These are phyloP conservation scores for Cheirogaleus medius DNA, from an alignment of 2,113 vertebrate genomes.

Conservation along the genomic window DNA sequence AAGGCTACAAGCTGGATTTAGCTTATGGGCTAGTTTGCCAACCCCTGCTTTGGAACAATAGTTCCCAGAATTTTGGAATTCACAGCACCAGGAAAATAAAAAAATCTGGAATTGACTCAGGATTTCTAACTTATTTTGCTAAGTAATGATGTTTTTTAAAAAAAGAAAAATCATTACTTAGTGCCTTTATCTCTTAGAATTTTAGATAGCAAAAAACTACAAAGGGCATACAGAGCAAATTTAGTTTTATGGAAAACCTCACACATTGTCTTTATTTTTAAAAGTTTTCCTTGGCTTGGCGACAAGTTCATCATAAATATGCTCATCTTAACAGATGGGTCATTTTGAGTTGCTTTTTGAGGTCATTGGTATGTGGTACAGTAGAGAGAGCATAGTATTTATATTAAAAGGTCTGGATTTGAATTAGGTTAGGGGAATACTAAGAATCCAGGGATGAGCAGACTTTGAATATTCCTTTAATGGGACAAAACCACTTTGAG, in stretches of 20 bases:
- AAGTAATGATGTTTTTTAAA: neutral
- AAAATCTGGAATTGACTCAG: neutral
- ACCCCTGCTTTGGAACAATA: neutral
- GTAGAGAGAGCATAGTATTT: neutral
- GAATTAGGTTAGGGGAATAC: neutral
- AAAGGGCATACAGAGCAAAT: neutral
- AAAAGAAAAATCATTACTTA: neutral
- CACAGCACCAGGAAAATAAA: neutral
- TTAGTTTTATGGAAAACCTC: neutral
- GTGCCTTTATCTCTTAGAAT: neutral
- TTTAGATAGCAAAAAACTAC: slow-evolving; percentile 18
- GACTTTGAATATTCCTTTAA: neutral
- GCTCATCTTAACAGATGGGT: neutral
- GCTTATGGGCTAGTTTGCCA: neutral
- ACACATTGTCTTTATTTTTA: neutral
- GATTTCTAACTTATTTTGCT: slow-evolving; percentile 39
- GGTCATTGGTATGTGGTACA: neutral
- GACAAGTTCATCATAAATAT: neutral
- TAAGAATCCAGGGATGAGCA: neutral
- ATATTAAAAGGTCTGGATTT: neutral
- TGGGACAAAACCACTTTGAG: neutral
- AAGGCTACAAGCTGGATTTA: neutral
- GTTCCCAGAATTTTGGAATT: slow-evolving; percentile 8
- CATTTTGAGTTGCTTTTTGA: slow-evolving; percentile 2
- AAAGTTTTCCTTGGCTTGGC: neutral